phyloP scores from a whole-genome alignment of 2,888 invertebrate species.

The Iselma pallidipennis region DNA sequence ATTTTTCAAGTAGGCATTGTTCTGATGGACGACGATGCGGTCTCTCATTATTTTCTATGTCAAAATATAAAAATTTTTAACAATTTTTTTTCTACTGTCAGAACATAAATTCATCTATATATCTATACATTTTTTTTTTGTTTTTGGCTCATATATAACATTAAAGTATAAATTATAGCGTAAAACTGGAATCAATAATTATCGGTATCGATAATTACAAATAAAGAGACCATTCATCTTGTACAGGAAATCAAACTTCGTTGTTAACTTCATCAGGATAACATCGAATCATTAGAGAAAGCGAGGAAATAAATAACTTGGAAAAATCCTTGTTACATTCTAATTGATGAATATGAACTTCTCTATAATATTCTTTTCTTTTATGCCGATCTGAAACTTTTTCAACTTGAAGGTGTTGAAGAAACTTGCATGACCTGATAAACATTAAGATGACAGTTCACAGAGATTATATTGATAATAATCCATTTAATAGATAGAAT shows the following conservation, averaged over 20 bases:
- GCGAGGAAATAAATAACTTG: not conserved
- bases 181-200: not conserved
- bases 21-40: conserved; percentile 14
- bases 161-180: too few species aligned
- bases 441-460: too few species aligned
- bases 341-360: not conserved
- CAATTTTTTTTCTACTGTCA: too few species aligned
- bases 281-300: not conserved
- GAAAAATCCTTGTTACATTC: not conserved
- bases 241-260: not conserved
- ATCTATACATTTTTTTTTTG: too few species aligned
- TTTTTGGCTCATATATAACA: too few species aligned
- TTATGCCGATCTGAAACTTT: too few species aligned
- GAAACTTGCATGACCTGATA: too few species aligned
- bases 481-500: too few species aligned
- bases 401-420: too few species aligned
- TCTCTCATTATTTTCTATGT: conserved; percentile 14
- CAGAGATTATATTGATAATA: too few species aligned
- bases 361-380: too few species aligned
- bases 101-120: too few species aligned
- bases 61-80: not conserved
- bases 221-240: not conserved
- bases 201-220: not conserved
- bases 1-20: conserved; percentile 27
- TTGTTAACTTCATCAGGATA: not conserved